Evolutionary conservation across 35 echinoderm and acorn worm species (phyloP).

Genomic region (Acanthaster planci): DNA sequence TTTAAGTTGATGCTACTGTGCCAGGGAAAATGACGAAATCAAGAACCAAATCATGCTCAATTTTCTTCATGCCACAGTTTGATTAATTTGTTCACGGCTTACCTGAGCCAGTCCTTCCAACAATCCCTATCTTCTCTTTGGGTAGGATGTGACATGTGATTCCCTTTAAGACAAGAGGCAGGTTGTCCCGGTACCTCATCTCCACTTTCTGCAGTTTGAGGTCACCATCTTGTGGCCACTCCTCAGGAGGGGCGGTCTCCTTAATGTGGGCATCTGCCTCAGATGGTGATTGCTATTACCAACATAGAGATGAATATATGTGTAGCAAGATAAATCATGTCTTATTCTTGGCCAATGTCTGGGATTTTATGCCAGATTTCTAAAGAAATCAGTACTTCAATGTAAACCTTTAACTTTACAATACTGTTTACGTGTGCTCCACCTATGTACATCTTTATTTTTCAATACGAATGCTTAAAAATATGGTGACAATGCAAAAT

Average conservation of each 20-base stretch:
- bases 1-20: too few relatives aligned
- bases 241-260: not conserved
- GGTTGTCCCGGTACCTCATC: slow-evolving; percentile 29
- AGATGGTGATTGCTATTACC: slow-evolving; percentile 36
- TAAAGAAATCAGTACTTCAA: too few relatives aligned
- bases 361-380: too few relatives aligned
- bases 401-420: too few relatives aligned
- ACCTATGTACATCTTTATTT: too few relatives aligned
- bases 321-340: not conserved
- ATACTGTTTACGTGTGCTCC: too few relatives aligned
- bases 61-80: too few relatives aligned
- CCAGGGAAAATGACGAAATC: too few relatives aligned
- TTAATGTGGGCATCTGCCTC: slow-evolving; percentile 68
- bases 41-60: too few relatives aligned
- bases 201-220: slow-evolving; percentile 43
- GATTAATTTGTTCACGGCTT: not conserved
- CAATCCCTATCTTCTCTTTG: slow-evolving; percentile 84
- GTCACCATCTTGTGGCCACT: slow-evolving; percentile 25
- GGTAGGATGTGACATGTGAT: slow-evolving; percentile 44
- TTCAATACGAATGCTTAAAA: not conserved
- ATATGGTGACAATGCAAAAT: not conserved
- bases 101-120: slow-evolving; percentile 86
- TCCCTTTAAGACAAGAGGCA: slow-evolving; percentile 38
- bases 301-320: not conserved
- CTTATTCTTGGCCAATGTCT: not conserved